Percentiles rank a stretch among this genome's conserved stretches.
Evolutionary conservation across 2,888 invertebrate genomes (phyloP).

Genomic region (Apamea anceps): DNA sequence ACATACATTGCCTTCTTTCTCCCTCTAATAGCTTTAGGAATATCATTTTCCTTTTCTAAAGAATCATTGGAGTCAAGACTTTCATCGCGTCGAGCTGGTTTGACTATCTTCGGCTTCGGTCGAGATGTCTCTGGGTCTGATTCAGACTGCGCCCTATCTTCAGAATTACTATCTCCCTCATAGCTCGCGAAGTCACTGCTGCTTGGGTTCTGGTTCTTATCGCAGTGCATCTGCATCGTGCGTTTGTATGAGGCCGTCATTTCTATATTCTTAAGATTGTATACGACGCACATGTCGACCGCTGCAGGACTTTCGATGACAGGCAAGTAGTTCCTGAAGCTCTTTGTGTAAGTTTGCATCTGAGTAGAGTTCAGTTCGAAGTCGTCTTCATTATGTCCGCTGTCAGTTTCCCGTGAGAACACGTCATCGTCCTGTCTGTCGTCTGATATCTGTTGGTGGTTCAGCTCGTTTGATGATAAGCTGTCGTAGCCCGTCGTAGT

Average conservation of each 20-base stretch:
- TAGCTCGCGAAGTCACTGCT: conserved; percentile 87
- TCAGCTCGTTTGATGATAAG: conserved; percentile 85
- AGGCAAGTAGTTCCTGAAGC: conserved; percentile 87
- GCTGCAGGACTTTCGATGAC: conserved; percentile 86
- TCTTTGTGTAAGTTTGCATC: conserved; percentile 91
- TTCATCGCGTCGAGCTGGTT: conserved; percentile 86
- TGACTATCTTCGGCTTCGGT: conserved; percentile 91
- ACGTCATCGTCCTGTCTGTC: conserved; percentile 80
- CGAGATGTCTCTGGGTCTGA: conserved; percentile 83
- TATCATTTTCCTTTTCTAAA: conserved; percentile 81
- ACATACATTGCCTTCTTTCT: conserved; percentile 93
- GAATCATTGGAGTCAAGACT: conserved; percentile 87
- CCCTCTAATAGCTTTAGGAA: conserved; percentile 91
- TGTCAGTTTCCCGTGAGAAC: conserved; percentile 86
- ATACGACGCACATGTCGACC: conserved; percentile 85
- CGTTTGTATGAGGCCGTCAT: conserved; percentile 83
- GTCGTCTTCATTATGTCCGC: conserved; percentile 94
- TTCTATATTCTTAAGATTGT: conserved; percentile 87
- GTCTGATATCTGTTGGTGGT: conserved; percentile 81
- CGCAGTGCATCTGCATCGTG: conserved; percentile 69
- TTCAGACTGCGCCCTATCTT: conserved; percentile 88
- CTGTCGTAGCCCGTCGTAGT: conserved; percentile 88
- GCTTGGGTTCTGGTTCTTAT: conserved; percentile 78
- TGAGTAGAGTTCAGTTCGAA: conserved; percentile 91
- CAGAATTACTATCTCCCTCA: conserved; percentile 91